These are phyloP conservation scores for Apocrypta bakeri DNA, from an alignment of 1,140 invertebrate genomes.

Conservation along the genomic window DNA sequence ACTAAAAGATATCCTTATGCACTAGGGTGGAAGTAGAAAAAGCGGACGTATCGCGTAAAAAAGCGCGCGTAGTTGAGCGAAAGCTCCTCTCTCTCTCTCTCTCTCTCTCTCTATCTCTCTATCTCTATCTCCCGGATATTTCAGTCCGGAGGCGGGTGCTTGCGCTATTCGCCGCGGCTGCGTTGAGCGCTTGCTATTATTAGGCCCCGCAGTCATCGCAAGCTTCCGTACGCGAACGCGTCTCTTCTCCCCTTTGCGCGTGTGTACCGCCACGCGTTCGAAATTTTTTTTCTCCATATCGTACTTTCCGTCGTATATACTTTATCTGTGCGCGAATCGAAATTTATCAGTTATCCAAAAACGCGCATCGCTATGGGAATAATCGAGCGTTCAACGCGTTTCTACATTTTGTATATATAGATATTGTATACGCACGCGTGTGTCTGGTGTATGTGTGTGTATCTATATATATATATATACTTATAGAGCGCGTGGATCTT, in stretches of 20 bases:
- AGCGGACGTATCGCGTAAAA: no score
- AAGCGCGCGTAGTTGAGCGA: background rate
- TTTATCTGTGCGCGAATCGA: background rate
- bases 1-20: no score
- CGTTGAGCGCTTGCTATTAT: slow-evolving; percentile 64
- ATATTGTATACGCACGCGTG: no score
- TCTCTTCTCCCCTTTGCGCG: slow-evolving; percentile 17
- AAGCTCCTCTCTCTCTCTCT: background rate
- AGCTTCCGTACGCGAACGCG: slow-evolving; percentile 48
- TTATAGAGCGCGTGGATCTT: slow-evolving; percentile 25
- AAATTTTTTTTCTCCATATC: no score
- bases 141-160: slow-evolving; percentile 56
- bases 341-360: no score
- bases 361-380: no score
- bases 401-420: no score
- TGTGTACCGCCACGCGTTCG: background rate
- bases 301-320: background rate
- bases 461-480: slow-evolving; percentile 17
- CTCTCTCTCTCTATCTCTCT: background rate
- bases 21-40: no score
- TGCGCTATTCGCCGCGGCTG: slow-evolving; percentile 47
- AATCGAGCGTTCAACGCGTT: background rate
- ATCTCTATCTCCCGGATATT: slow-evolving; percentile 56
- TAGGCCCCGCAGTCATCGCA: slow-evolving; percentile 69
- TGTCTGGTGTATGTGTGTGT: background rate